These are phyloP conservation scores for Diachrysia chrysitis DNA, from an alignment of 2,888 invertebrate genomes.

Conservation along the genomic window DNA sequence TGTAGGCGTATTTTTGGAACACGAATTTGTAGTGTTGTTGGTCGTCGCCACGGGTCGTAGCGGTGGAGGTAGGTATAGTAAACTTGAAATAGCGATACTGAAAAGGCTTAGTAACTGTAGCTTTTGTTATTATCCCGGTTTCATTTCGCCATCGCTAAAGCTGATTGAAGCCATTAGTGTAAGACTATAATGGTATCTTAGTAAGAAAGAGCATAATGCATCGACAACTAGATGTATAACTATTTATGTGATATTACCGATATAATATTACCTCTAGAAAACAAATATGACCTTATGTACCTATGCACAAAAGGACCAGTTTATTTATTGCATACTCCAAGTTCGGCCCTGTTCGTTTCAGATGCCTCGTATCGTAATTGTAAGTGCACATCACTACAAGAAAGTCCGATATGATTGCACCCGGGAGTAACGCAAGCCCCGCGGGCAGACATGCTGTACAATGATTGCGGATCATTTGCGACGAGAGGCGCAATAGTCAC, in stretches of 20 bases:
- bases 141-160: too few relatives aligned
- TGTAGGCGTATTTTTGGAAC: background rate
- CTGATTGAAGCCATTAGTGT: too few relatives aligned
- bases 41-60: background rate
- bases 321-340: background rate
- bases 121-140: too few relatives aligned
- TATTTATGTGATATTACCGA: too few relatives aligned
- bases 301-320: too few relatives aligned
- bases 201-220: too few relatives aligned
- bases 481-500: background rate
- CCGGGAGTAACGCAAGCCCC: background rate
- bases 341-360: background rate
- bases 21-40: background rate
- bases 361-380: background rate
- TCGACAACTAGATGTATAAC: too few relatives aligned
- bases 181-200: too few relatives aligned
- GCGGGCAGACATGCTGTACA: background rate
- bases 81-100: background rate
- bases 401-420: background rate
- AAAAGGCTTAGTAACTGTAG: too few relatives aligned
- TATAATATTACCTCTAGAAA: too few relatives aligned
- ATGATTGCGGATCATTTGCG: conserved; percentile 7
- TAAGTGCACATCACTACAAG: background rate
- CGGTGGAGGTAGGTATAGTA: background rate
- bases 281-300: too few relatives aligned